Evolutionary conservation across 2,113 vertebrate genomes (phyloP), one percentile per base, ranked within the genome.

Genomic region (Orthochromis malagaraziensis): DNA sequence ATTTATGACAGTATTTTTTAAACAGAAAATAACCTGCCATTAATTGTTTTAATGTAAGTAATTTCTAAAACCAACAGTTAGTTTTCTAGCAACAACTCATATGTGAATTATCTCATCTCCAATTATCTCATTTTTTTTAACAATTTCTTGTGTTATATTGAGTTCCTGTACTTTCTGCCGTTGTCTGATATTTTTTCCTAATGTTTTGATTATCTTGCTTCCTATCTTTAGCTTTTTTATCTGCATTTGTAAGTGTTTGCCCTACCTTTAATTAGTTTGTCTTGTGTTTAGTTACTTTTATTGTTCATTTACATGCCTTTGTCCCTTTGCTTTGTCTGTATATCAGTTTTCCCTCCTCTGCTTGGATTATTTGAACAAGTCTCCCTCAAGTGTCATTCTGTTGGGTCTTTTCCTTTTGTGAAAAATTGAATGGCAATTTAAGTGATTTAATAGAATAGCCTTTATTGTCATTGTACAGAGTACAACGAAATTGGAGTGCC

Each of bases 11-110:
- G 38, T 4, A 73, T 9, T 6, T 16, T 73, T 45, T 26, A 73
- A 73, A 45, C 13, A 73, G 68, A 0, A 26, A 5, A 14, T 6
- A 45, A 0, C 1, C 26, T n/a, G 4, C 0, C 8, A 10, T 10
- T 0, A 45, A 16, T 47, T 29, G 14, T 45, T 26, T 45, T 17
- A 45, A 26, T 45, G 68, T 11, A 65, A 21, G 19, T 38, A 3
- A 7, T 63, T 2, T 63, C 29, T 6, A 33, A 33, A 63, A 63
- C 58, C 16, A 33, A 19, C 58, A 2, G 6, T 33, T 9, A 19
- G 17, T 19, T 51, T 26, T 29, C 24, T 57, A 57, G 7, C 55
- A 29, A 14, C 11, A 55, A 24, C 24, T 57, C 24, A 5, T 14
- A 11, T 57, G 55, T 5, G 55, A 57, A 57, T 57, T 14, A 3